Evolutionary conservation across 2,113 vertebrate genomes (phyloP).

Genomic region (Megaptera novaeangliae): DNA sequence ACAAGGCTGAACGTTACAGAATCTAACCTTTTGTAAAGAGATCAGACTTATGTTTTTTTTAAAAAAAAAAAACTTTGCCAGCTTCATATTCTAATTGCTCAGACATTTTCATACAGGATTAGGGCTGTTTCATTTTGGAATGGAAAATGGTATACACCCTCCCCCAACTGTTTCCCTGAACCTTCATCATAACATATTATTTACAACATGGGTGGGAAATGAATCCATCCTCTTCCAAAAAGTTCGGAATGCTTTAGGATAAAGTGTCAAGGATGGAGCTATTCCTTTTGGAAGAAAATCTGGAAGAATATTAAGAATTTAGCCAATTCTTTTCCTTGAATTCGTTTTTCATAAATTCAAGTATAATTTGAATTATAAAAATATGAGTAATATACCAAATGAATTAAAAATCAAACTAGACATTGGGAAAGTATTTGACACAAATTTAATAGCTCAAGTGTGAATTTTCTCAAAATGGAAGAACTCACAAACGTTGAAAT

Average conservation of each 20-base stretch:
- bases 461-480: not conserved
- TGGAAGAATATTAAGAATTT: not conserved
- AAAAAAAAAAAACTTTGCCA: not conserved
- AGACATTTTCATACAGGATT: not conserved
- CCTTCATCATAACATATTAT: not conserved
- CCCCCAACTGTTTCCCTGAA: accelerated
- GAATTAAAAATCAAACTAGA: not conserved
- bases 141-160: not conserved
- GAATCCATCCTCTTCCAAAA: not conserved
- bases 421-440: not conserved
- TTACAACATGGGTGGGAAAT: not conserved
- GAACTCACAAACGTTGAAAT: not conserved
- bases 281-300: not conserved
- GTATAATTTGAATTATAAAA: not conserved
- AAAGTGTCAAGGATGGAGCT: not conserved
- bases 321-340: not conserved
- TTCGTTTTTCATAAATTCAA: not conserved
- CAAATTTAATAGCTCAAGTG: not conserved
- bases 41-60: not conserved
- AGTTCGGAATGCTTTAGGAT: not conserved
- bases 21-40: not conserved
- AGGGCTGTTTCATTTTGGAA: not conserved
- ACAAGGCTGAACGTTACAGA: not conserved
- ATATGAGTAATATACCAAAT: not conserved
- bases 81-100: not conserved